Evolutionary conservation across 2,797 vertebrate species (phyloP).

Genomic region (Phrynocephalus forsythii): DNA sequence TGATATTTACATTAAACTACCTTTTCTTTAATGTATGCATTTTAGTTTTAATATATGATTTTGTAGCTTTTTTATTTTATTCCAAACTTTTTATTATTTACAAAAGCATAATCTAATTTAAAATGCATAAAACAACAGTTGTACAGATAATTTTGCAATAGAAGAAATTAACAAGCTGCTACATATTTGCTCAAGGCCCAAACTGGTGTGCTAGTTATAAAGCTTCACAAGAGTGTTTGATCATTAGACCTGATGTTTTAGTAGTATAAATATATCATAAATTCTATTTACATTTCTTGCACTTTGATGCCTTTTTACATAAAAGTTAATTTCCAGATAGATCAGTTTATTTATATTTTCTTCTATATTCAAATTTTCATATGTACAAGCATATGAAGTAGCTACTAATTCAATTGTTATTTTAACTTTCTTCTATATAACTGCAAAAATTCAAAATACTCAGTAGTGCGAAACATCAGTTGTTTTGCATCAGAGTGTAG

Average conservation of each 20-base stretch:
- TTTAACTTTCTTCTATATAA: slow-evolving; percentile 47
- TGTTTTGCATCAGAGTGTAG: slow-evolving; percentile 31
- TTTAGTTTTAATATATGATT: no score
- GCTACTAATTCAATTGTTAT: slow-evolving; percentile 50
- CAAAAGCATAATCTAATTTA: background rate
- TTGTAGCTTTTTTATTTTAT: background rate
- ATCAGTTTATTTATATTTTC: slow-evolving; percentile 52
- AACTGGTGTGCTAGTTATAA: slow-evolving; percentile 55
- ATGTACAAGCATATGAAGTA: slow-evolving; percentile 61
- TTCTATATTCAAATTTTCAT: slow-evolving; percentile 61
- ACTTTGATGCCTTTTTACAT: slow-evolving; percentile 62
- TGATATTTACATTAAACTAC: background rate
- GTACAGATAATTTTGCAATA: slow-evolving; percentile 56
- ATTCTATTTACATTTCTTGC: slow-evolving; percentile 57
- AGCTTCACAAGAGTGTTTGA: slow-evolving; percentile 39
- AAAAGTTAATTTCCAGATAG: slow-evolving; percentile 60
- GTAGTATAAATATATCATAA: slow-evolving; percentile 60
- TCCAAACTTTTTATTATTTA: background rate
- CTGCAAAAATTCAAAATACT: slow-evolving; percentile 15
- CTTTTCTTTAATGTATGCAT: background rate
- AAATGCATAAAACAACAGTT: background rate
- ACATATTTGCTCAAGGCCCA: slow-evolving; percentile 53
- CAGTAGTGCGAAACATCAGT: background rate
- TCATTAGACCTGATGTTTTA: slow-evolving; percentile 69
- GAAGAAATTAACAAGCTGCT: slow-evolving; percentile 50